A percentile compares a stretch with the other conserved stretches of the same genome.
Evolutionary conservation across 2,797 vertebrate genomes (phyloP).

Genomic region (Tiaroga cobitis): DNA sequence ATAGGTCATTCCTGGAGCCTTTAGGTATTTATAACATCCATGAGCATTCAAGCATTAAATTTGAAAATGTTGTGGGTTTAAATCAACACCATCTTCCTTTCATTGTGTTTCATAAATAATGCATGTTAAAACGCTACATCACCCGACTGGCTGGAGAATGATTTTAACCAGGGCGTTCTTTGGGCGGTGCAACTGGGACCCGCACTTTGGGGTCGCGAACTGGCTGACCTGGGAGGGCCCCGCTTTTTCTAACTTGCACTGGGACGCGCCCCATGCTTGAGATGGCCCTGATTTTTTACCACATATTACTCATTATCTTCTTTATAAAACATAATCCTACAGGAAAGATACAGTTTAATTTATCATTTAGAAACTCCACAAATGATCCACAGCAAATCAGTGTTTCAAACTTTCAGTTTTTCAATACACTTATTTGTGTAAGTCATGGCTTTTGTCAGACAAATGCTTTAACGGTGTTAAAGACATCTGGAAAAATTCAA

Average conservation of each 20-base stretch:
- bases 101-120: background rate
- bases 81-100: background rate
- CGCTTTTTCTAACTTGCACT: background rate
- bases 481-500: slow-evolving; percentile 22
- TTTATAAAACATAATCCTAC: background rate
- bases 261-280: background rate
- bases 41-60: background rate
- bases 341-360: background rate
- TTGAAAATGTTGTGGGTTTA: background rate
- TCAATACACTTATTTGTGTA: slow-evolving; percentile 8
- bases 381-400: background rate
- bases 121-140: background rate
- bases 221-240: background rate
- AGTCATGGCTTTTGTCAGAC: slow-evolving; percentile 2
- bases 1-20: background rate
- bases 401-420: background rate
- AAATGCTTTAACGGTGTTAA: background rate
- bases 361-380: background rate
- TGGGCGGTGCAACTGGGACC: background rate
- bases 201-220: background rate
- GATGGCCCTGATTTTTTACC: background rate
- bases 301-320: background rate
- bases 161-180: background rate
- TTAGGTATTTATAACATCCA: background rate
- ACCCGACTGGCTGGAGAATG: background rate